These are phyloP conservation scores for Scartelaos histophorus DNA, from an alignment of 2,113 vertebrate species.

Conservation along the genomic window DNA sequence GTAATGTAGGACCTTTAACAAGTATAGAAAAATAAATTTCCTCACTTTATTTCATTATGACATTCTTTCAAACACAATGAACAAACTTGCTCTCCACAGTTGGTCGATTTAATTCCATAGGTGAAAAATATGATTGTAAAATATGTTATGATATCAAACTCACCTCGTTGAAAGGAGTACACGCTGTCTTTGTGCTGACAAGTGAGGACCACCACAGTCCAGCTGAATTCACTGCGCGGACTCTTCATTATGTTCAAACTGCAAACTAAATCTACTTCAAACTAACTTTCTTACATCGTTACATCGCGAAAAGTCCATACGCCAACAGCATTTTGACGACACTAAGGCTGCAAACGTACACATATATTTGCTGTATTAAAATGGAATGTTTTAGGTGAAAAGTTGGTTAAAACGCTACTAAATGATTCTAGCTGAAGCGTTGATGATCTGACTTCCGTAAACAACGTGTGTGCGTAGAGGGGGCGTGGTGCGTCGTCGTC, in stretches of 20 bases:
- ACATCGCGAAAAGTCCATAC: background rate
- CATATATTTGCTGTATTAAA: background rate
- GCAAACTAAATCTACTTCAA: background rate
- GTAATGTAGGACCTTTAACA: no score
- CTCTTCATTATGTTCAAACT: constrained; percentile 16
- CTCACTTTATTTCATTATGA: no score
- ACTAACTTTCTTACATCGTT: background rate
- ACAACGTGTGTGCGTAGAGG: background rate
- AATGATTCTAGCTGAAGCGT: background rate
- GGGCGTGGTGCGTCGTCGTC: background rate
- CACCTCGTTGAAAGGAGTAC: constrained; percentile 85
- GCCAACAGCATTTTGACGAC: background rate
- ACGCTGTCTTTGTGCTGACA: constrained; percentile 87
- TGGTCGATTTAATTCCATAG: no score
- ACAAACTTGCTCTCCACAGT: no score
- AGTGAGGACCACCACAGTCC: constrained; percentile 85
- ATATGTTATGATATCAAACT: constrained; percentile 25
- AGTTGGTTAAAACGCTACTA: background rate
- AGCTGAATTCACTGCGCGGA: constrained; percentile 45
- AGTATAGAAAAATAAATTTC: no score
- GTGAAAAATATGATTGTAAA: no score
- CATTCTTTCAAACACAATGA: no score
- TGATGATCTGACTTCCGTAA: background rate
- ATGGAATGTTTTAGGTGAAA: background rate
- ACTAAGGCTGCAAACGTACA: background rate